Evolutionary conservation across 2,888 invertebrate species (phyloP).

Genomic region (Heteropelma amictum): DNA sequence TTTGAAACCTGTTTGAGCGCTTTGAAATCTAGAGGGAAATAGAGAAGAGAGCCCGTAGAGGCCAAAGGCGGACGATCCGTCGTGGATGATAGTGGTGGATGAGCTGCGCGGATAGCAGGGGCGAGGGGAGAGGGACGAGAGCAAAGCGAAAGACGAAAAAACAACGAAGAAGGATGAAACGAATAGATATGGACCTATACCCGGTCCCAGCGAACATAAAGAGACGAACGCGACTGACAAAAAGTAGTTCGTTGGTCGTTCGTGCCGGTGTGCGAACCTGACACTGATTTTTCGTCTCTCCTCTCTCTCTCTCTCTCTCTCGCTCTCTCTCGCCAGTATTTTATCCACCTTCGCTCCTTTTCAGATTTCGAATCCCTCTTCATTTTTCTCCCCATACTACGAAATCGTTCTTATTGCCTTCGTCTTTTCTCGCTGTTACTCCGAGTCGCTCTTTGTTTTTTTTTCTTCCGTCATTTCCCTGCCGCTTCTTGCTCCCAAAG

Average conservation of each 20-base stretch:
- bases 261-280: slow-evolving; percentile 54
- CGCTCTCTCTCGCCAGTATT: background rate
- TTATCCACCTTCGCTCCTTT: background rate
- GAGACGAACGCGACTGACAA: slow-evolving; percentile 68
- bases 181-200: slow-evolving; percentile 50
- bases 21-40: slow-evolving; percentile 75
- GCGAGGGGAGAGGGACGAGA: background rate
- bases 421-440: background rate
- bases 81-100: slow-evolving; percentile 16
- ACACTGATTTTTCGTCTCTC: slow-evolving; percentile 24
- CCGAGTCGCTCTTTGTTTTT: background rate
- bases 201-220: slow-evolving; percentile 56
- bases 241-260: slow-evolving; percentile 73
- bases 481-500: background rate
- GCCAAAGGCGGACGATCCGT: slow-evolving; percentile 62
- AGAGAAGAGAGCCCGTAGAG: slow-evolving; percentile 62
- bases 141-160: slow-evolving; percentile 32
- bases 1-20: slow-evolving; percentile 77
- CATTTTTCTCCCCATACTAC: background rate
- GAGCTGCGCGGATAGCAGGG: background rate
- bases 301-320: slow-evolving; percentile 22
- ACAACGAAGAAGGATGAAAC: slow-evolving; percentile 42
- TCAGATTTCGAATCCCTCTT: background rate
- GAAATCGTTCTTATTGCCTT: background rate
- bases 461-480: slow-evolving; percentile 21